A percentile compares a stretch with the other conserved stretches of the same genome.
These are phyloP conservation scores for Nothoprocta perdicaria DNA, from an alignment of 2,113 vertebrate genomes.

Conservation along the genomic window DNA sequence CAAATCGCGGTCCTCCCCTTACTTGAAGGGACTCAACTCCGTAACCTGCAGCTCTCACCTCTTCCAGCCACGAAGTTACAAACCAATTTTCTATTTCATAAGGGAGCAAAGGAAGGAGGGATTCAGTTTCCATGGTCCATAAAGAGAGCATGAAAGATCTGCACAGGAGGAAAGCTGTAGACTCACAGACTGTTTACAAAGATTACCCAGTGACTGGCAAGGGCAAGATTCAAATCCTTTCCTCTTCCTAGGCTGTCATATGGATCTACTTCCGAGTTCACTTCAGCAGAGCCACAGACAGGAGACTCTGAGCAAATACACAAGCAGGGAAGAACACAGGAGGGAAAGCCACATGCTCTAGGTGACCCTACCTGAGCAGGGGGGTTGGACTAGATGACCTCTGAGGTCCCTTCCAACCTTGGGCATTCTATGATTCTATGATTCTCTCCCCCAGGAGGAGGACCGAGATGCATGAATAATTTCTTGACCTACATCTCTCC, in stretches of 20 bases:
- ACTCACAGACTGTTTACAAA: background rate
- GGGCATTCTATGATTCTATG: too few relatives aligned
- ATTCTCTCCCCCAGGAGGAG: background rate
- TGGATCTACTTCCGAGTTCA: background rate
- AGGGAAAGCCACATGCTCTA: too few relatives aligned
- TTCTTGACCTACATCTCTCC: background rate
- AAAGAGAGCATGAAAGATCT: background rate
- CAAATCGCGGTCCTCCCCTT: background rate
- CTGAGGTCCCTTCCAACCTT: too few relatives aligned
- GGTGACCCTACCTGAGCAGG: too few relatives aligned
- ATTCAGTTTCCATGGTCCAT: background rate
- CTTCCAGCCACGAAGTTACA: background rate
- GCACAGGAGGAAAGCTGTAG: background rate
- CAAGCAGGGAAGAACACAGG: background rate
- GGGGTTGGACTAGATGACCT: too few relatives aligned
- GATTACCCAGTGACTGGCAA: background rate
- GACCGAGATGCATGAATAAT: background rate
- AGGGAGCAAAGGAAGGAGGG: background rate
- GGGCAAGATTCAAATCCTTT: background rate
- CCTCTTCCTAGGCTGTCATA: background rate
- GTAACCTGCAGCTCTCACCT: background rate
- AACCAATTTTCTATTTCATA: background rate
- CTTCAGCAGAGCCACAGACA: background rate
- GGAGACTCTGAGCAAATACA: background rate
- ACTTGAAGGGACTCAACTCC: background rate